Evolutionary conservation across 2,113 vertebrate species (phyloP), one percentile per base, ranked within the genome.

Genomic region (Lophochroa leadbeateri): DNA sequence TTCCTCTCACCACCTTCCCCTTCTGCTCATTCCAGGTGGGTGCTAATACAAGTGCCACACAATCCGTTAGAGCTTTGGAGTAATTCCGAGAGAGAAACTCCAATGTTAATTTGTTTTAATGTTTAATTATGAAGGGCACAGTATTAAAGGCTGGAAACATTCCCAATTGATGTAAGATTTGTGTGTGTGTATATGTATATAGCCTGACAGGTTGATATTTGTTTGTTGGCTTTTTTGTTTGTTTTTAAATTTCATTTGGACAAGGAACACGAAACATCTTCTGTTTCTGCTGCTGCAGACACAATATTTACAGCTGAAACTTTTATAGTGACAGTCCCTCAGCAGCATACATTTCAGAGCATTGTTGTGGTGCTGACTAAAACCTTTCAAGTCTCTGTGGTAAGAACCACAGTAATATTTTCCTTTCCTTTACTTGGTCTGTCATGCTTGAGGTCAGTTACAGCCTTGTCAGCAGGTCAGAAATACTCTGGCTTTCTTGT

Each of bases 221-320:
- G 14, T 44, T 65, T 65, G 64, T 44, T 21, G 31, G 23, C 33
- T 69, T 25, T 49, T 47, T 23, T 24, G 11, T 4, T 16, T 23
- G 57, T 53, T 47, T 55, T 67, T 50, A 6, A 67, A 53, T 31
- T 81, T 39, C 55, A 3, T 93, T 92, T 93, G 71, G 49, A 39
- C 2, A 3, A 50, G 27, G 79, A 93, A 64, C 33, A 44, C 37
- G 80, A 65, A 74, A 49, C 18, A 68, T 87, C 28, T 65, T 82
- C 84, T 90, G n/a, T 92, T 88, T 94, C 50, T 92, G 60, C 47
- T 81, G 7, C 50, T 86, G 76, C 55, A 86, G 64, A 78, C 85
- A 37, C 64, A 71, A 41, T 71, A 88, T 94, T 96, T 96, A 86
- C 68, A 67, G 61, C 47, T 67, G 60, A 64, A 96, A 68, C 50